These are phyloP conservation scores for Amblyjoppa fuscipennis DNA, from an alignment of 2,888 invertebrate species.

Conservation along the genomic window DNA sequence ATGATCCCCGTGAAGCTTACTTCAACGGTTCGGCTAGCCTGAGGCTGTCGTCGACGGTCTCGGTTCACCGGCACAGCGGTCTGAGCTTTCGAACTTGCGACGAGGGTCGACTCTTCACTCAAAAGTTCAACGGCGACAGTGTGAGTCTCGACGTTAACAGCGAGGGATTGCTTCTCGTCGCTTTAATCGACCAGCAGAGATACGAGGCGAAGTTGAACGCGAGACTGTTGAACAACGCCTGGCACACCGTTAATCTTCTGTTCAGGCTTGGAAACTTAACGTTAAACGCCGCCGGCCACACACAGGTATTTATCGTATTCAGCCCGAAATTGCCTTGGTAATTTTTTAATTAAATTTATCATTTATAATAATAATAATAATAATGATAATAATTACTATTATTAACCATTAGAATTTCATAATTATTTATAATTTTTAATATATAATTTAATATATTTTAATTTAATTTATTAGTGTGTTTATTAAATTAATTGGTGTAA, in stretches of 20 bases:
- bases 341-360: too few relatives aligned
- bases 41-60: slow-evolving; percentile 90
- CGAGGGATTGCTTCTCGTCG: slow-evolving; percentile 86
- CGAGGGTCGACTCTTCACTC: slow-evolving; percentile 84
- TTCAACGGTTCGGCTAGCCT: slow-evolving; percentile 94
- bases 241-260: slow-evolving; percentile 91
- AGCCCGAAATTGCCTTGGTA: too few relatives aligned
- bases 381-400: too few relatives aligned
- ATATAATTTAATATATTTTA: neutral
- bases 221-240: slow-evolving; percentile 92
- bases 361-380: too few relatives aligned
- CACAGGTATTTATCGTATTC: slow-evolving; percentile 86
- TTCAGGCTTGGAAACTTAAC: slow-evolving; percentile 88
- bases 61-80: slow-evolving; percentile 92
- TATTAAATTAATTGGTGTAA: neutral
- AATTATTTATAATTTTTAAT: too few relatives aligned
- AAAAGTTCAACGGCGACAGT: slow-evolving; percentile 80
- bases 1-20: slow-evolving; percentile 91
- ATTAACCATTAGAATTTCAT: too few relatives aligned
- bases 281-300: slow-evolving; percentile 86
- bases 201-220: slow-evolving; percentile 89
- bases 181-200: slow-evolving; percentile 84
- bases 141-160: slow-evolving; percentile 83
- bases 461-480: slow-evolving; percentile 86
- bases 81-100: slow-evolving; percentile 93